These are phyloP conservation scores for Lordiphosa collinella DNA, from an alignment of 1,140 invertebrate genomes.

Conservation along the genomic window DNA sequence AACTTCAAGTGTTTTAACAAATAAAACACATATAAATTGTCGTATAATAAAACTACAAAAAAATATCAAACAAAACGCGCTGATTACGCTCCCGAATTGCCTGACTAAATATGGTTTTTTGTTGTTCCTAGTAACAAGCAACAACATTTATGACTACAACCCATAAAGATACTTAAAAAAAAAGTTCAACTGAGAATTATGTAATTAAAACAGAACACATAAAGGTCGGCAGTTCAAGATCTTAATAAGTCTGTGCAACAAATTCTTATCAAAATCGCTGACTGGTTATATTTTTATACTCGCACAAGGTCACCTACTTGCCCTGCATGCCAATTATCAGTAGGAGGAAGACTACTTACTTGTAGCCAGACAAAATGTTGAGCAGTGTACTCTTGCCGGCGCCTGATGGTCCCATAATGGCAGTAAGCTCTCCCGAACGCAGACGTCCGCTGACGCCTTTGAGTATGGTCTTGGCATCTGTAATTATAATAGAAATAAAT, in stretches of 20 bases:
- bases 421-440: slow-evolving; percentile 91
- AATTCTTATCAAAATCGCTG: slow-evolving; percentile 24
- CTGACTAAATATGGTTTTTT: slow-evolving; percentile 17
- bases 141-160: not conserved
- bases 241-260: too few species aligned
- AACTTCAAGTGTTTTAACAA: slow-evolving; percentile 21
- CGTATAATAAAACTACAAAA: slow-evolving; percentile 16
- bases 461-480: slow-evolving; percentile 90
- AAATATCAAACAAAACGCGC: slow-evolving; percentile 4
- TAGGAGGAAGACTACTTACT: slow-evolving; percentile 82
- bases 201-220: slow-evolving; percentile 19
- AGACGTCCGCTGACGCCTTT: slow-evolving; percentile 91
- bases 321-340: slow-evolving; percentile 33
- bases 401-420: slow-evolving; percentile 96
- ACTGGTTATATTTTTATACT: slow-evolving; percentile 13
- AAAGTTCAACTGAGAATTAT: slow-evolving; percentile 5
- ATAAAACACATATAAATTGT: slow-evolving; percentile 33
- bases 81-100: slow-evolving; percentile 34
- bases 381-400: slow-evolving; percentile 95
- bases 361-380: slow-evolving; percentile 92
- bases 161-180: slow-evolving; percentile 11
- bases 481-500: slow-evolving; percentile 53
- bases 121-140: slow-evolving; percentile 8
- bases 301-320: slow-evolving; percentile 33
- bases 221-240: slow-evolving; percentile 32